Evolutionary conservation across 2,113 vertebrate species (phyloP), one percentile per base, ranked within the genome.

Genomic region (Pterocles orientalis): DNA sequence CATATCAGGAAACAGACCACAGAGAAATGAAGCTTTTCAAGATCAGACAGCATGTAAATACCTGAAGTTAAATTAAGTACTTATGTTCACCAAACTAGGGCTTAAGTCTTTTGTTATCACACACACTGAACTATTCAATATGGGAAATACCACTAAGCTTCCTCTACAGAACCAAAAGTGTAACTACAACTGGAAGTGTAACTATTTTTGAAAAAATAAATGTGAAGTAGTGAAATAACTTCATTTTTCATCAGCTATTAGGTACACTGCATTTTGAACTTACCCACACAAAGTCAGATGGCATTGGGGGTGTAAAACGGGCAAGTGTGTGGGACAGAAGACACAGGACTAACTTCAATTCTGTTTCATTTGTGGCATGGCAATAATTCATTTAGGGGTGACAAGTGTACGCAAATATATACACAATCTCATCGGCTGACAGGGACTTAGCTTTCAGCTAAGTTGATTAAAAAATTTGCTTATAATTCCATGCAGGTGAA

Each of bases 251-350:
- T 64, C 51, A 60, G 29, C 26, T 64, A 12, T 28, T 34, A 64
- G 43, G 3, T 23, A 33, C 50, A 29, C 0, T 41, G 25, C 14
- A 29, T 29, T 36, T 21, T n/a, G 29, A 71, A 47, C 2, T 50
- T 18, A 48, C 25, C 24, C 51, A 34, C 12, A 70, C 10, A 28
- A 80, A 90, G 12, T 14, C 50, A 81, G 25, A 66, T 1, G 0
- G 51, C 51, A 24, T 3, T 57, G 5, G 10, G 3, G 24, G 10
- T 23, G 62, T 26, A 82, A 82, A 77, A 61, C 11, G 11, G 41
- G n/a, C 2, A 10, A 43, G 8, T 14, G 10, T 2, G 3, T 7
- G 24, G n/a, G 4, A 65, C 58, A 4, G 2, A 91, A 7, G 4
- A 19, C 31, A 60, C 0, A 1, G 17, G 21, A 34, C 26, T 47